Conservation (phyloP, 2,113 vertebrate species). For the Perca fluviatilis region DNA sequence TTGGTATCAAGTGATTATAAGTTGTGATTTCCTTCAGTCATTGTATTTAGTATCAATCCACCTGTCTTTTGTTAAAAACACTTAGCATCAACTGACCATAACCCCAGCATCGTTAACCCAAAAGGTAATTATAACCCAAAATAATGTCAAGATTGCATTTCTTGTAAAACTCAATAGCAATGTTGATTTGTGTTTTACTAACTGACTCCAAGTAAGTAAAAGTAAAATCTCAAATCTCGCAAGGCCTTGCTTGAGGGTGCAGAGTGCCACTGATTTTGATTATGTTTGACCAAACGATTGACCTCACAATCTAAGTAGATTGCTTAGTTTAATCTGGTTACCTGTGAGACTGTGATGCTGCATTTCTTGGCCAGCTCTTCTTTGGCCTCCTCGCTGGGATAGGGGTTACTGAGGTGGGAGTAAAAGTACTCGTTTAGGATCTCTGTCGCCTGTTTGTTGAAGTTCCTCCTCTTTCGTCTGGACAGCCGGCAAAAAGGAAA, state of each 20-base stretch:
- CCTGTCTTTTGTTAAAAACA: neutral
- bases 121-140: neutral
- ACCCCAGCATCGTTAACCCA: neutral
- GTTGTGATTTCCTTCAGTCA: no score
- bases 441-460: conserved; percentile 99
- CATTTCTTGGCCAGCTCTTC: conserved; percentile 99
- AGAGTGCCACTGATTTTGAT: neutral
- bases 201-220: neutral
- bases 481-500: conserved; percentile 2
- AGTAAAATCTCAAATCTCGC: neutral
- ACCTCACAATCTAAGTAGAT: neutral
- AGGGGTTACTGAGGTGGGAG: conserved; percentile 99
- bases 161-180: neutral
- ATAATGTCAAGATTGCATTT: neutral
- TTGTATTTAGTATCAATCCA: neutral
- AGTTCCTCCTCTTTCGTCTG: conserved; percentile 99
- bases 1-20: no score
- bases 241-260: neutral
- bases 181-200: neutral
- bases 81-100: no score
- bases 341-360: conserved; percentile 93
- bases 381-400: conserved; percentile 99
- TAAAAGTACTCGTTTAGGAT: conserved; percentile 99
- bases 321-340: conserved; percentile 34
- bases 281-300: neutral